A percentile compares a stretch with the other conserved stretches of the same genome.
These are phyloP conservation scores for Glyptemys insculpta DNA, from an alignment of 2,797 vertebrate species.

Conservation along the genomic window DNA sequence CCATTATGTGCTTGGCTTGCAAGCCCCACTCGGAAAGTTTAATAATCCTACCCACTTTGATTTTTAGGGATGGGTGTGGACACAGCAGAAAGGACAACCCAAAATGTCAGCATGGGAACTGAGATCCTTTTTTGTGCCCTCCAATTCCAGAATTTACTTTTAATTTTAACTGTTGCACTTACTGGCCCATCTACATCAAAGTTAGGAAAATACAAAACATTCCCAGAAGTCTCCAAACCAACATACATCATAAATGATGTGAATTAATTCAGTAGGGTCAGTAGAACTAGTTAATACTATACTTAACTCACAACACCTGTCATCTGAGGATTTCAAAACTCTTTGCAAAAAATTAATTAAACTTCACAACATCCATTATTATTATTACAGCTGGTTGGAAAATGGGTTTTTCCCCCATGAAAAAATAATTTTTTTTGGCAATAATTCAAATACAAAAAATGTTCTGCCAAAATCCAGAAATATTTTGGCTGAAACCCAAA, in stretches of 20 bases:
- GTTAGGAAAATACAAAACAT: conserved; percentile 7
- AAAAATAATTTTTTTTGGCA: background rate
- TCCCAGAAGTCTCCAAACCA: background rate
- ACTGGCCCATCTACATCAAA: background rate
- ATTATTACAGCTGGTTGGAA: background rate
- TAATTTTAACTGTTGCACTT: background rate
- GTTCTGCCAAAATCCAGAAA: background rate
- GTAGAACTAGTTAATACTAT: background rate
- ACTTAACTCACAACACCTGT: background rate
- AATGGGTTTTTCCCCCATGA: background rate
- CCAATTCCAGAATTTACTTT: conserved; percentile 5
- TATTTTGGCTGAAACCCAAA: background rate
- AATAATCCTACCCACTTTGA: conserved; percentile 16
- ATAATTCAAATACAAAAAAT: conserved; percentile 6
- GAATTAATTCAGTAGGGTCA: background rate
- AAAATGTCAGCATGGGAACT: background rate
- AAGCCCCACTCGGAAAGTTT: background rate
- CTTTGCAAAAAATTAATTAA: accelerated
- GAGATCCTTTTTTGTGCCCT: background rate
- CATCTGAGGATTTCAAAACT: background rate
- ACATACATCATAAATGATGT: background rate
- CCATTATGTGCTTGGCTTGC: background rate
- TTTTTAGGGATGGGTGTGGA: background rate
- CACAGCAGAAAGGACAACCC: background rate
- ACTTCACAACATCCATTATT: background rate